Evolutionary conservation across 2,113 vertebrate genomes (phyloP), one percentile per base, ranked within the genome.

Genomic region (Dissostichus mawsoni): DNA sequence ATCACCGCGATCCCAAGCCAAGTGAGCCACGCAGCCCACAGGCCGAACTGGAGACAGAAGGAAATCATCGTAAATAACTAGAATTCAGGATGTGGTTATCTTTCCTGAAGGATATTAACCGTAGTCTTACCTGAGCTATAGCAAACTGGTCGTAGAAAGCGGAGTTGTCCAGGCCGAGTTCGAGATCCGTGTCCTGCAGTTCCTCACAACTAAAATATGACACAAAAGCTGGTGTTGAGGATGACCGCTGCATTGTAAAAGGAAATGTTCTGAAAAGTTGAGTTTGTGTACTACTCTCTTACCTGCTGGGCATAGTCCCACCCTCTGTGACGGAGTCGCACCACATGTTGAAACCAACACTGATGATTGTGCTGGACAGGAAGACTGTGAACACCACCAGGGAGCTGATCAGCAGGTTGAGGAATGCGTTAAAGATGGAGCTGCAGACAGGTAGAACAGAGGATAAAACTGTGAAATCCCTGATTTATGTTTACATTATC

Each of bases 141-240:
- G 97, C 96, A 92, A 99, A 98, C 92, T 99, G 98, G 81, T 98
- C 97, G 1, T 99, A 99, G 93, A 98, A 99, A 81, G 97, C 95
- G 1, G 98, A 98, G 85, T 97, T 99, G 93, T 99, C 94, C 85
- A 97, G 88, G 0, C 96, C 96, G 16, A 99, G 94, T 77, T 99
- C 97, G 87, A 99, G 92, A 91, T 99, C 95, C 12, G 95, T 91
- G 81, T 97, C 96, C 90, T 99, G 98, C 57, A 98, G 90, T 58
- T 98, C 96, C 91, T 99, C 96, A 44, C 98, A 99, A 90, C 98
- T 99, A 78, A n/a, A 80, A 84, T 9, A 58, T 18, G 20, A 58
- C 14, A 25, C 50, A 79, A 5, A 36, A 8, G 48, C 12, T 45
- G 12, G 14, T 16, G 5, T 51, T 76, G 41, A 58, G 48, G 23